phyloP scores from a whole-genome alignment of 2,888 invertebrate species.

The Plebejus argus region DNA sequence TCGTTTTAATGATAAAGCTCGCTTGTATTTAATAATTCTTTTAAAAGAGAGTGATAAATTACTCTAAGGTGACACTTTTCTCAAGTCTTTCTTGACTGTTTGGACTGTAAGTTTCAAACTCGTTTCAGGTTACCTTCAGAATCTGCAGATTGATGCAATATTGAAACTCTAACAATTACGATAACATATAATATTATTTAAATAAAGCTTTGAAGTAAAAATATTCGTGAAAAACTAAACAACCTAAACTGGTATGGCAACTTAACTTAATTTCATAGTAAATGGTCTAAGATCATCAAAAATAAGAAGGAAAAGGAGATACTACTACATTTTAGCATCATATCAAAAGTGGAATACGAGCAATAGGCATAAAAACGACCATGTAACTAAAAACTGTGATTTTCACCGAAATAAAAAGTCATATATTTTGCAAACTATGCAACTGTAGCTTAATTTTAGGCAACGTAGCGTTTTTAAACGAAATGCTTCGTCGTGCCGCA shows the following conservation, averaged over 20 bases:
- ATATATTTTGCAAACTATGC: not conserved
- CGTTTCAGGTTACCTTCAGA: not conserved
- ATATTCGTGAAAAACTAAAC: not conserved
- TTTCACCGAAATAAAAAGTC: not conserved
- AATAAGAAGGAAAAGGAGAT: no score
- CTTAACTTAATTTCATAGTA: no score
- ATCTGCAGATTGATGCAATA: not conserved
- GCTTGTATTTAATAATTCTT: conserved; percentile 22
- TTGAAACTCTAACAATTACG: no score
- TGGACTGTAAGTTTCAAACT: conserved; percentile 18
- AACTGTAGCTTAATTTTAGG: not conserved
- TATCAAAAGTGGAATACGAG: not conserved
- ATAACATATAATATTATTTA: not conserved
- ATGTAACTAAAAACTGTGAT: not conserved
- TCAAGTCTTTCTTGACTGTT: conserved; percentile 9
- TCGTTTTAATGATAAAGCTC: not conserved
- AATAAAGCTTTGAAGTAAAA: not conserved
- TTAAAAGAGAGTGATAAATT: conserved; percentile 23
- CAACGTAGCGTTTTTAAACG: not conserved
- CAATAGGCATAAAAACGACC: not conserved
- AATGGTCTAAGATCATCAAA: no score
- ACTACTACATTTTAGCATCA: not conserved
- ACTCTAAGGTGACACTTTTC: conserved; percentile 25
- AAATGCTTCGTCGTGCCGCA: not conserved
- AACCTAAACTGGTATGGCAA: no score